Percentiles rank a stretch among this genome's conserved stretches.
These are phyloP conservation scores for Nasua narica DNA, from an alignment of 2,797 vertebrate genomes.

Conservation along the genomic window DNA sequence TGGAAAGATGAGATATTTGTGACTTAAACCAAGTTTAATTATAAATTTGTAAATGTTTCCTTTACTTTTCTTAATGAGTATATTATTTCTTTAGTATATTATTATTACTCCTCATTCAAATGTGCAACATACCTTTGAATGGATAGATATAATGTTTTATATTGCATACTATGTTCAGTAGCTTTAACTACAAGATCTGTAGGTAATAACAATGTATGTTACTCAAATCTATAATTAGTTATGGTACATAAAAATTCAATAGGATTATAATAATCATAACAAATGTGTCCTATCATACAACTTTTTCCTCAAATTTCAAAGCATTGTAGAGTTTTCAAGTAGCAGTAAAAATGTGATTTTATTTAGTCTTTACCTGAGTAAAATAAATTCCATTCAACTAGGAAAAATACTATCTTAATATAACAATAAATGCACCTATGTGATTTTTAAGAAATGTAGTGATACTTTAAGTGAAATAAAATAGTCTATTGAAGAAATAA, in stretches of 20 bases:
- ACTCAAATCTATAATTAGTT: constrained; percentile 32
- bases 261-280: constrained; percentile 22
- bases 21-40: constrained; percentile 67
- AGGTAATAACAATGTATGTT: constrained; percentile 55
- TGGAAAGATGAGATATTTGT: constrained; percentile 53
- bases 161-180: constrained; percentile 70
- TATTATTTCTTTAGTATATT: constrained; percentile 66
- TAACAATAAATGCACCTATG: background rate
- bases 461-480: background rate
- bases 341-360: background rate
- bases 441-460: background rate
- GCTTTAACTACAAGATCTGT: constrained; percentile 62
- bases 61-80: constrained; percentile 73
- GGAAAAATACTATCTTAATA: background rate
- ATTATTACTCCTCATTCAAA: constrained; percentile 53
- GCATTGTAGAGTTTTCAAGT: background rate
- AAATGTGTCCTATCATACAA: background rate
- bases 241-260: constrained; percentile 42
- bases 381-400: too few species aligned
- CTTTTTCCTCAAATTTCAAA: background rate
- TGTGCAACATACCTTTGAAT: constrained; percentile 62
- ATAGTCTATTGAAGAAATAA: background rate
- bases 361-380: background rate
- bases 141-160: constrained; percentile 43
- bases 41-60: constrained; percentile 62